Base-by-base conservation (phyloP, 2,113 vertebrate species). In the Patagioenas fasciata region DNA sequence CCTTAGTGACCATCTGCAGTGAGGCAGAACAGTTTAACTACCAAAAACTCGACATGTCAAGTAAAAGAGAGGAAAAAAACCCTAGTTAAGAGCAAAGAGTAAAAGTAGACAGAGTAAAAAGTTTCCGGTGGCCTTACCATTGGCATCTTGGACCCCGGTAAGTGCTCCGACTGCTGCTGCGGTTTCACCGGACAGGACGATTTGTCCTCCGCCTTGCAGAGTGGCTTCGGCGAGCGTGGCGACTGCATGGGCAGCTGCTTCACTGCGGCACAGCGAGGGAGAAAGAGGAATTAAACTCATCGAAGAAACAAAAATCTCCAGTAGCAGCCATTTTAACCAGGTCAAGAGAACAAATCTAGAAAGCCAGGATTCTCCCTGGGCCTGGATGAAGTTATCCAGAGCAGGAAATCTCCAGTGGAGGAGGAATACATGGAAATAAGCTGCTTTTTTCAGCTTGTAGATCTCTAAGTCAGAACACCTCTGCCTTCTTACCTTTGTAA, bases 161-260 rank as follows among this genome's bases (percentile, higher is more conserved):
- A 99, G 98, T 1, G 99, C 99, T 95, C 99, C 99, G 0, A 99
- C 99, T 1, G 99, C 99, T n/a, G 99, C 99, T 18, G 99, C 99
- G 1, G 99, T 99, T 97, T 99, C 99, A 58, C 99, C 98, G 7
- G 99, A 99, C 77, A 99, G 97, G 81, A 99, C 99, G 15, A 99
- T 99, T 92, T 99, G 99, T 57, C 99, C 99, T 77, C 99, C 99
- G 3, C 99, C 99, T 95, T 99, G 99, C 24, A 99, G 98, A 83
- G 99, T 99, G 93, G 99, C 99, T 95, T 99, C 99, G 2, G 99
- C 99, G 94, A 99, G 95, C 2, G 99, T 99, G 62, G 99, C 99
- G 29, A 99, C 99, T 10, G 99, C 99, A 24, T 99, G 99, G 81
- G 99, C 99, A 3, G 99, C 99, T 26, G 99, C 99, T 98, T 99